Base-by-base conservation (phyloP, 2,113 vertebrate genomes). In the Lepus timidus region DNA sequence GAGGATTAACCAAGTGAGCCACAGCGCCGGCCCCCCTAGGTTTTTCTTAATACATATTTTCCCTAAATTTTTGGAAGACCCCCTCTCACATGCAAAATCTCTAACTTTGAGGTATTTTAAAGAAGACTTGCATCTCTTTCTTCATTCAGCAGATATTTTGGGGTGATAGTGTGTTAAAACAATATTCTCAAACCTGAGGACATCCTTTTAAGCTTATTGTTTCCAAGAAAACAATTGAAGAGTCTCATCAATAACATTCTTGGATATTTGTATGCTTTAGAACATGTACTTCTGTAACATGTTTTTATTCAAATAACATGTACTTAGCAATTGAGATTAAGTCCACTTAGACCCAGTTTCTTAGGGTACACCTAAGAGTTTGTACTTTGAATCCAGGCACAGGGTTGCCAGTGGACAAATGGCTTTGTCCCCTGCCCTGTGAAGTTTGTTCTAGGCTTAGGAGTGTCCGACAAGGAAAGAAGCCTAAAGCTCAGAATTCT, bases 221-320 rank as follows among this genome's bases (percentile, higher is more conserved):
- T 91, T 80, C 44, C 52, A n/a, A 71, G 58, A 33, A 82, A 67
- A 94, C 6, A 74, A 36, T n/a, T 86, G 19, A 61, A 79, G 79
- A 73, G 31, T 33, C 27, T 92, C n/a, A 6, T 25, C 39, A 75
- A 17, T 82, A 16, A 83, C 4, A 25, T 9, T 11, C 33, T 12
- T 61, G 62, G n/a, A 25, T 17, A 6, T 44, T 7, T 64, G 12
- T 17, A 12, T 14, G 27, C 33, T 4, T 49, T n/a, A 12, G 55
- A 33, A 44, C n/a, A n/a, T 91, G 55, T 36, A 73, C 83, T 79
- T 61, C 64, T 78, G 0, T 17, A 0, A 10, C 79, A 31, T 29
- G 23, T 20, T 65, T 44, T 87, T 51, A 22, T 74, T 91, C 58
- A 83, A 31, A 39, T 91, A 31, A 16, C 52, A 8, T 52, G 3